Base-by-base conservation (phyloP, 2,888 invertebrate species). In the Caenorhabditis virilis region DNA sequence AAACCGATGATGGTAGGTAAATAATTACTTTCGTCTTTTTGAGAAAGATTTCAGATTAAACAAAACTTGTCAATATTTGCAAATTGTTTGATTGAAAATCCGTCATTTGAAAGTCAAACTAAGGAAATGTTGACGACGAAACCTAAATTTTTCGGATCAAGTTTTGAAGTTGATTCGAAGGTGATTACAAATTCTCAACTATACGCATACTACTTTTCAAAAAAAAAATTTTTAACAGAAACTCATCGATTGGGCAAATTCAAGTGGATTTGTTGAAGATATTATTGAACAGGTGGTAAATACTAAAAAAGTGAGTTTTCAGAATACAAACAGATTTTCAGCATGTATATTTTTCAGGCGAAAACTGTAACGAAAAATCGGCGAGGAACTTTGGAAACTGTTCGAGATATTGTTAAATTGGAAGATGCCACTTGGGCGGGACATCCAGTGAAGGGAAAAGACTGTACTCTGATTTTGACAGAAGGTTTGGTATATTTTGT, bases 101-200 rank as follows among this genome's bases (percentile, higher is more conserved):
- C 98, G 27, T 91, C 95, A 36, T 98, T 98, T 86, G 97, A 97
- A 86, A 97, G 97, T 0, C 98, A 98, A 87, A 98, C 97, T 0
- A 98, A 98, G 86, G 97, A 98, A 83, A 91, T 91, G 82, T 95
- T 98, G 94, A 97, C 95, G 0, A 87, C 93, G 47, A 93, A 94
- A 85, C 86, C 88, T 0, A 95, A 94, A 83, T 90, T 88, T 82
- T 98, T 98, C 85, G 97, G 97, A 15, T 95, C 95, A 0, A 95
- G 92, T 84, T 95, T 94, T 83, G 83, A 82, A 51, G 86, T 94
- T n/a, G 55, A 68, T 33, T 2, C 30, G 15, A 30, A 48, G 50
- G 58, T 35, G 15, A 9, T 11, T 2, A 6, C 26, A 36, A 36
- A 18, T 2, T 35, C 20, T 16, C 2, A 11, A 20, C 20, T 39